Evolutionary conservation across 2,888 invertebrate genomes (phyloP), one percentile per base, ranked within the genome.

Genomic region (Peribatodes rhomboidaria): DNA sequence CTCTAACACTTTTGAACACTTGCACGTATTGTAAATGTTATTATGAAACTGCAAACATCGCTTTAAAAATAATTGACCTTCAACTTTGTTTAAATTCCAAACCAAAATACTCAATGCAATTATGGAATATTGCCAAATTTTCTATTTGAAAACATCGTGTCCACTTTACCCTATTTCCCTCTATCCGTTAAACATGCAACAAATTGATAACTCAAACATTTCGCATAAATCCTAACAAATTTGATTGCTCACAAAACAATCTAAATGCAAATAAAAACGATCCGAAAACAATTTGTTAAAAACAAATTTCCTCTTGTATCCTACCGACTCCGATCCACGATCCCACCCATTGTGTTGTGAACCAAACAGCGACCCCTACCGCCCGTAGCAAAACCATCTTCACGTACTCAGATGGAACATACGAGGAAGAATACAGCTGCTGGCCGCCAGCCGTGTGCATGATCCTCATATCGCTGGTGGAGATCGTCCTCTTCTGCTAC

Each of bases 401-500:
- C 88, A 90, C 90, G 20, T 92, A 90, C 81, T 76, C 89, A 94
- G 96, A 96, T 92, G 97, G 96, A 2, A 95, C 96, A 7, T 98
- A 98, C 88, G 96, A 98, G 80, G 97, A 98, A 77, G 97, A 98
- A 83, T 99, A 99, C 93, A 96, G 95, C 67, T 98, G 99, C 82
- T 96, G 96, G 85, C 99, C 99, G 13, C 99, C 99, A 0, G 96
- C 97, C 0, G 82, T 99, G 58, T 97, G 98, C 81, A 98, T 99
- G 97, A 95, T 98, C 69, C 90, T 98, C 67, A 96, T 99, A 77
- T 98, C 98, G 4, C 79, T 98, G 64, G 91, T 98, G 73, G 98
- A 99, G 94, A 98, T 98, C 72, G 93, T 95, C 22, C 94, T 96
- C 80, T 97, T 95, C 85, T 94, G 93, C 90, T 84, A 93, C 81